phyloP scores from a whole-genome alignment of 2,797 vertebrate genomes.

The Bryconaethiops microstoma region DNA sequence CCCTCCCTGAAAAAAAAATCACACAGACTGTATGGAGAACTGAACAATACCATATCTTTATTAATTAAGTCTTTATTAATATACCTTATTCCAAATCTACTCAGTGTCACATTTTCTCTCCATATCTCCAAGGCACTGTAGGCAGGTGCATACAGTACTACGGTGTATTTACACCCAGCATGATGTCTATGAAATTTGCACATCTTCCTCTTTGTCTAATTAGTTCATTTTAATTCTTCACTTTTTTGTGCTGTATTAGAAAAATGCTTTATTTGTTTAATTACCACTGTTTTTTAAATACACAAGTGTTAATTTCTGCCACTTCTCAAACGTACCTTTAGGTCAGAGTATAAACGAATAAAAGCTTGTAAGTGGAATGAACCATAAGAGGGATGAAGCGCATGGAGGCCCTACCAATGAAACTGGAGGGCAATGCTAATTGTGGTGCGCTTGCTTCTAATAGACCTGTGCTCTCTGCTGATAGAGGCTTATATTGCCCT shows the following conservation, averaged over 20 bases:
- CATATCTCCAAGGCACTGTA: too few species aligned
- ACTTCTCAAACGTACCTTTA: neutral
- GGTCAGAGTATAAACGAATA: too few species aligned
- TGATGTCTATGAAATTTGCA: constrained; percentile 1
- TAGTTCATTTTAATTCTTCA: neutral
- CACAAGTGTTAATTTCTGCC: neutral
- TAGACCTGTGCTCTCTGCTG: constrained; percentile 22
- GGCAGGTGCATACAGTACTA: too few species aligned
- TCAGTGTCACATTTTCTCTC: too few species aligned
- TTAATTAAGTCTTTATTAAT: too few species aligned
- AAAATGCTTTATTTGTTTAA: too few species aligned
- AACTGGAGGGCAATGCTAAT: constrained; percentile 19
- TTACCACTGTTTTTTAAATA: too few species aligned
- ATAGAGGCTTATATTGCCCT: constrained; percentile 41
- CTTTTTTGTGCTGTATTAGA: too few species aligned
- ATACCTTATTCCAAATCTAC: too few species aligned
- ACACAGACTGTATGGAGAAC: too few species aligned
- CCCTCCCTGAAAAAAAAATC: too few species aligned
- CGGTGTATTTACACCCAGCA: neutral
- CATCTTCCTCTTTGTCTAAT: neutral
- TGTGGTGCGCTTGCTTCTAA: constrained; percentile 12
- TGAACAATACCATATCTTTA: too few species aligned
- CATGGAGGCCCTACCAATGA: neutral
- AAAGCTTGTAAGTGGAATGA: neutral
- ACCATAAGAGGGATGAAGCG: neutral